A percentile compares a stretch with the other conserved stretches of the same genome.
These are phyloP conservation scores for Climacteris rufus DNA, from an alignment of 2,113 vertebrate genomes.

Conservation along the genomic window DNA sequence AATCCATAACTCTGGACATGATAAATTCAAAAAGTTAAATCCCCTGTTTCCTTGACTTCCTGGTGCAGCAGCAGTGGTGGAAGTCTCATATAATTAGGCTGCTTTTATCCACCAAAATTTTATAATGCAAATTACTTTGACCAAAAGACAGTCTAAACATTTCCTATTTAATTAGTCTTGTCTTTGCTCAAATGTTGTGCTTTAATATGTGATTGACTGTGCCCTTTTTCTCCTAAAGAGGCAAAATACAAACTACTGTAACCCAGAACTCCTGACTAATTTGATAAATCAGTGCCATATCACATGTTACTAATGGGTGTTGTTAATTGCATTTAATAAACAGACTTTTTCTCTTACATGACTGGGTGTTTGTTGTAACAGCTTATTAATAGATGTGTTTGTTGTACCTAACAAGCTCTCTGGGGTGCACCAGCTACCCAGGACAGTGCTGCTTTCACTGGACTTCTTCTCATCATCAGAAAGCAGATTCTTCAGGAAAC, in stretches of 20 bases:
- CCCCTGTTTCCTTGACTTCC: neutral
- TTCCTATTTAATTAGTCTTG: neutral
- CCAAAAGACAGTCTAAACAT: neutral
- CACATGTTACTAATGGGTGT: neutral
- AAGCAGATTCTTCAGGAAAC: neutral
- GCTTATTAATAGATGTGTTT: neutral
- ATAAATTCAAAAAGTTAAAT: neutral
- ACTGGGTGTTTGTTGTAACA: neutral
- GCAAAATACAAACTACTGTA: neutral
- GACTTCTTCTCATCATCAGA: neutral
- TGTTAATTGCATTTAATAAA: conserved; percentile 32
- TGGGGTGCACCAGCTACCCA: neutral
- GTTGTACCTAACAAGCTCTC: neutral
- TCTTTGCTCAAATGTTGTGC: neutral
- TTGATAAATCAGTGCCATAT: neutral
- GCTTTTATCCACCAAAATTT: neutral
- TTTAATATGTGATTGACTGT: neutral
- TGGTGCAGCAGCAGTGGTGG: neutral
- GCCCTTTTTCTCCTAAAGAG: neutral
- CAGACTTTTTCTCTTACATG: neutral
- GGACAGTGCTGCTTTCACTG: neutral
- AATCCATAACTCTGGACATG: neutral
- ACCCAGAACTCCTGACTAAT: neutral
- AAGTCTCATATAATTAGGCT: neutral
- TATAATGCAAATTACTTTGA: neutral